Evolutionary conservation across 2,113 vertebrate species (phyloP), one percentile per base, ranked within the genome.

Genomic region (Abramis brama): DNA sequence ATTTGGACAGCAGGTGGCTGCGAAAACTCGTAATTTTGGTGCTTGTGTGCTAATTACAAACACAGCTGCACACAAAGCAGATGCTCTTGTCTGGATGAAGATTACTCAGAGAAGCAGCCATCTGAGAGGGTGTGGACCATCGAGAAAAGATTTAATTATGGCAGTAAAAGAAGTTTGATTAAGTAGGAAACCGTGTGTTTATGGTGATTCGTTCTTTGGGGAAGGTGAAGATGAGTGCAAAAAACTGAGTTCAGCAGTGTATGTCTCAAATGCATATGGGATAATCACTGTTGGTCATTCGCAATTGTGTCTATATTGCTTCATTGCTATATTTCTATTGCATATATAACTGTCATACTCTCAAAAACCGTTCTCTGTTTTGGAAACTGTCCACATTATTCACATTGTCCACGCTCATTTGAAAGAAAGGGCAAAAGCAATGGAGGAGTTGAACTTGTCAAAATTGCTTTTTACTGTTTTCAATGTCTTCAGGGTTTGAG

Each of bases 31-130:
- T 21, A 0, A 45, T 27, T 45, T 45, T 45, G 39, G 39, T 36
- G 5, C 6, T 85, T 64, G 19, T 68, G 9, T 66, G 30, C 23
- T 33, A 85, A 78, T 68, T 60, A 85, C 60, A 85, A 85, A 79
- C 75, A 79, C 75, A 78, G 43, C 83, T 82, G 80, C 62, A 82
- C 39, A 82, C 43, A 70, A 68, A 70, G 45, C 79, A 82, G 79
- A 68, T 82, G 25, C 73, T 52, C 23, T 52, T 55, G 11, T 79
- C 52, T 70, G 2, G 39, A 68, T 82, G 43, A 43, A 79, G 57
- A 43, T 39, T 79, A 79, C 62, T 79, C 57, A 79, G 15, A 60
- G 23, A 79, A 79, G 23, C 43, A 70, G 43, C 9, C 64, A 82
- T 52, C 19, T 30, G 25, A 82, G 80, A 52, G 59, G n/a, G 39